Conservation (phyloP, 2,113 vertebrate genomes). For the Scolopax mira region DNA sequence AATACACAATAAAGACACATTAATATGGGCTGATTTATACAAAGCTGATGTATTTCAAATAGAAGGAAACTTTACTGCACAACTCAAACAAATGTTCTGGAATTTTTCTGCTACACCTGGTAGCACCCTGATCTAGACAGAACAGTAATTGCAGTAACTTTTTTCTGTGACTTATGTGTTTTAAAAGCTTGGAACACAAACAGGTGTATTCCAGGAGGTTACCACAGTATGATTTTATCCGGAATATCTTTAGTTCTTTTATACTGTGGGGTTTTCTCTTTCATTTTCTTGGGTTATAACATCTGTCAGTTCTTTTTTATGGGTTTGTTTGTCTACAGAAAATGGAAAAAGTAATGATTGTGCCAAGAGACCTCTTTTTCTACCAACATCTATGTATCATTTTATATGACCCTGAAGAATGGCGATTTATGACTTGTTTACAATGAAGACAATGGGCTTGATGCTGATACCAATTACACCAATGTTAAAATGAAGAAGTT, state of each 20-base stretch:
- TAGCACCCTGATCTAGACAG: background rate
- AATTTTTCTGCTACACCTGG: background rate
- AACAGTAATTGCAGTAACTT: background rate
- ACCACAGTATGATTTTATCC: background rate
- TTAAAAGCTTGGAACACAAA: background rate
- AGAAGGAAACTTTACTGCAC: background rate
- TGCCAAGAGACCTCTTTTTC: slow-evolving; percentile 29
- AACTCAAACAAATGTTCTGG: background rate
- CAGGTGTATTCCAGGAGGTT: background rate
- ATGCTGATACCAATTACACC: background rate
- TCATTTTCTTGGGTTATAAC: slow-evolving; percentile 59
- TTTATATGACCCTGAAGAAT: slow-evolving; percentile 54
- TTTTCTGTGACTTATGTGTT: background rate
- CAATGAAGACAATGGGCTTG: background rate
- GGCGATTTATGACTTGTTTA: slow-evolving; percentile 13
- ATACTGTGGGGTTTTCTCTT: slow-evolving; percentile 9
- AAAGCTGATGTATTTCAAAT: background rate
- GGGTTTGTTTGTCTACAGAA: slow-evolving; percentile 65
- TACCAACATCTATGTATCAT: slow-evolving; percentile 49
- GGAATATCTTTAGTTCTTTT: slow-evolving; percentile 11
- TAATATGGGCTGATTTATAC: background rate
- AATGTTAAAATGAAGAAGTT: background rate
- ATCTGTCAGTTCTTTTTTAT: slow-evolving; percentile 62
- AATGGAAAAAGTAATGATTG: slow-evolving; percentile 63
- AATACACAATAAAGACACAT: background rate